Evolutionary conservation across 2,113 vertebrate species (phyloP).

Genomic region (Carlito syrichta): DNA sequence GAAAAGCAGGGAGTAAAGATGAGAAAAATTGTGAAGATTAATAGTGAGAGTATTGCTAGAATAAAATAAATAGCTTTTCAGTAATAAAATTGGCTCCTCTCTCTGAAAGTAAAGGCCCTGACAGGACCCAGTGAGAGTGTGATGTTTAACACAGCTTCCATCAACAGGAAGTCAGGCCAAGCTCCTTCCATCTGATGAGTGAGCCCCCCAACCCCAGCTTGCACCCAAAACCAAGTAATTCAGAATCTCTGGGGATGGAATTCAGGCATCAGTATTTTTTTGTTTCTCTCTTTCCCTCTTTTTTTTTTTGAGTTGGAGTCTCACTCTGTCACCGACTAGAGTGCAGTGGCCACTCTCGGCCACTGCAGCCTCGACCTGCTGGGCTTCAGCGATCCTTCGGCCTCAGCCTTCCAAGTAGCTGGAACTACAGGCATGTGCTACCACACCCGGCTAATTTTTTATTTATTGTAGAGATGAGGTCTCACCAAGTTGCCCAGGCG

Average conservation of each 20-base stretch:
- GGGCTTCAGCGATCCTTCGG: too few relatives aligned
- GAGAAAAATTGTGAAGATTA: background rate
- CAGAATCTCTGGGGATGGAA: background rate
- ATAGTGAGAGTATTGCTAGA: background rate
- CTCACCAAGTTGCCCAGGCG: too few relatives aligned
- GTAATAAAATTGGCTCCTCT: background rate
- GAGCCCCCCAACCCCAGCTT: background rate
- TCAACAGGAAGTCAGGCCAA: background rate
- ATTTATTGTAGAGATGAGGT: too few relatives aligned
- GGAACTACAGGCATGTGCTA: too few relatives aligned
- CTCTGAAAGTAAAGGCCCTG: background rate
- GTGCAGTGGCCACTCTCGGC: too few relatives aligned
- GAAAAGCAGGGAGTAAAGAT: slow-evolving; percentile 11
- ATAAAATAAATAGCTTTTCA: background rate
- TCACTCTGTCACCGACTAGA: too few relatives aligned
- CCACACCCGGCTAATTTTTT: too few relatives aligned
- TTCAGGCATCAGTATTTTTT: background rate
- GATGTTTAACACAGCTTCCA: background rate
- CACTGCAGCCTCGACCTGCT: too few relatives aligned
- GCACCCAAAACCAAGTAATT: background rate
- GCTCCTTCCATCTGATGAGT: background rate
- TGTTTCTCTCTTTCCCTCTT: too few relatives aligned
- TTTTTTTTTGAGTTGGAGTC: too few relatives aligned
- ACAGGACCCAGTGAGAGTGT: background rate
- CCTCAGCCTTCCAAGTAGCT: too few relatives aligned